Conservation (phyloP, 2,797 vertebrate genomes). For the Sebastes matsubarae region DNA sequence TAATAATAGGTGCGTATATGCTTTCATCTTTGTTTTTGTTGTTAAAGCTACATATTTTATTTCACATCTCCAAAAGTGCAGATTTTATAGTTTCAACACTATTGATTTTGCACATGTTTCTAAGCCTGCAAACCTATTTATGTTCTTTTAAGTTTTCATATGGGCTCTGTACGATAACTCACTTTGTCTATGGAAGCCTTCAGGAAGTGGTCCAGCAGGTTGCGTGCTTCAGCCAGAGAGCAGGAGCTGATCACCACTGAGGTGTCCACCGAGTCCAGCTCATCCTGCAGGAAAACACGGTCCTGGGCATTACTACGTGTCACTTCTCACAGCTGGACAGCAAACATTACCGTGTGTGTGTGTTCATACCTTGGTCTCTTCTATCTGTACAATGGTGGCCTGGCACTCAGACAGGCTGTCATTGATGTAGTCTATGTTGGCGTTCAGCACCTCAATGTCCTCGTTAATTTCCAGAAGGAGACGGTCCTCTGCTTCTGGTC, state of each 20-base stretch:
- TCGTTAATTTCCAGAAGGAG: constrained; percentile 93
- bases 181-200: constrained; percentile 97
- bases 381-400: constrained; percentile 97
- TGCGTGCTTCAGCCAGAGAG: constrained; percentile 94
- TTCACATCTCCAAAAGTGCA: neutral
- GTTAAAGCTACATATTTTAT: neutral
- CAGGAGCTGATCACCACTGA: constrained; percentile 98
- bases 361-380: constrained; percentile 92
- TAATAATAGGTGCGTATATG: neutral
- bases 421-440: constrained; percentile 98
- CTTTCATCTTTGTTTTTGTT: neutral
- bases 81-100: neutral
- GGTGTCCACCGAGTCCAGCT: constrained; percentile 96
- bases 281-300: constrained; percentile 83
- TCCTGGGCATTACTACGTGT: neutral
- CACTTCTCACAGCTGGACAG: neutral
- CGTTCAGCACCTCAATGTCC: constrained; percentile 94
- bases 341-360: neutral
- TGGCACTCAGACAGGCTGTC: constrained; percentile 97
- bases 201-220: constrained; percentile 95
- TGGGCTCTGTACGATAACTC: neutral
- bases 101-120: neutral
- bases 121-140: neutral
- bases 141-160: neutral
- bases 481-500: constrained; percentile 88